Evolutionary conservation across 2,888 invertebrate genomes (phyloP), one percentile per base, ranked within the genome.

Genomic region (Napeogenes sylphis): DNA sequence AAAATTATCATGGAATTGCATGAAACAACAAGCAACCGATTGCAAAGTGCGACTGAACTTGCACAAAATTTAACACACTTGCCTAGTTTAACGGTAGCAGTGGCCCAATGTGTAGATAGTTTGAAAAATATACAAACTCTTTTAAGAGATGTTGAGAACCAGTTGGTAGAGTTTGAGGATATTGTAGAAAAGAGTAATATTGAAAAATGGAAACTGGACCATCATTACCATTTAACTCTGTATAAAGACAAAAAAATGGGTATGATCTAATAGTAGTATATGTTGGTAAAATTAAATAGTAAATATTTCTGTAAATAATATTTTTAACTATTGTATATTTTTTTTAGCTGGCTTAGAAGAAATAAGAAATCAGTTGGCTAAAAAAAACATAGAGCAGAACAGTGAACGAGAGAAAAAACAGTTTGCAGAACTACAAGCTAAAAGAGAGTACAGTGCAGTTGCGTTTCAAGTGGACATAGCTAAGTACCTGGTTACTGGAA

Each of bases 181-280:
- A 78, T 94, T 63, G 92, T 95, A 13, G 95, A 95, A 75, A 92
- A 92, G 67, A 90, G 93, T 66, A 94, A 94, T 68, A 91, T 95
- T 77, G 93, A 95, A 74, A 93, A 92, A 75, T 92, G 93, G 83
- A 94, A 95, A 79, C 77, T 93, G 54, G 94, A 95, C 74, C 95
- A 95, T 75, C 90, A 93, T 70, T 94, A 94, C 75, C 94, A 95
- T 69, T 86, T 95, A 60, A 92, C 93, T 21, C 81, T 94, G 69
- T 94, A 94, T 72, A 93, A 94, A 78, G 93, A 94, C 71, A 93
- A 93, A 72, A 94, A 94, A 85, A 87, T 94, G 79, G 92, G 95
- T 95, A 81, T 76, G 76, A 66, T 59, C 2, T 32, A n/a, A 32
- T 6, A 5, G 2, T 13, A 35, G 12, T 42, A 4, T 56, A 13